Evolutionary conservation across 2,888 invertebrate species (phyloP), one percentile per base, ranked within the genome.

Genomic region (Drosophila histrio): DNA sequence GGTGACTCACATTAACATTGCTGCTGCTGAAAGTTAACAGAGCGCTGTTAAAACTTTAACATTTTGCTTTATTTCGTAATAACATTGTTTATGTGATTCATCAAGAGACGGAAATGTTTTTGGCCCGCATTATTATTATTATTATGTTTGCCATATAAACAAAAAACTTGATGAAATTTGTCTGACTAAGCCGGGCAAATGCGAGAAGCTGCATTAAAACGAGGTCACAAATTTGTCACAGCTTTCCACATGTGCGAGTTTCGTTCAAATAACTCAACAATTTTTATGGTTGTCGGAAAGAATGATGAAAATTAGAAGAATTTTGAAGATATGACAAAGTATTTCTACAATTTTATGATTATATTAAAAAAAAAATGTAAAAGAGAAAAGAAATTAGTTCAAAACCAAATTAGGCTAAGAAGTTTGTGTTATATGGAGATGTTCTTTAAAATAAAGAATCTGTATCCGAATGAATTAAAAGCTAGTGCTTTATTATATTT

Each of bases 1-100:
- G 59, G 32, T 30, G 64, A 63, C 7, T 60, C 67, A 46, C 64
- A 46, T 73, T 73, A 72, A 59, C 77, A 69, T 7, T 5, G 24
- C 46, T 15, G 24, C 46, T 15, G 30, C 56, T 30, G 22, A 54
- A 22, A 24, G 21, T 41, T 66, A 65, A 58, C 78, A 69, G 43
- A 9, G 28, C 47, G 39, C 61, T 80, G 63, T 60, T 64, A 80
- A 65, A 36, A 44, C 49, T 57, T 28, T 39, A 47, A 19, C 43
- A 47, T 60, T 44, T 17, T 19, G 11, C 15, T 26, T 34, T 7
- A 34, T 32, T 41, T 43, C 53, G 58, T 53, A 26, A 71, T 34
- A 44, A 30, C 21, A 22, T 15, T 43, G 19, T 56, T 9, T 36
- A 30, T 50, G 62, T 72, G 76, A 72, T 76, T 72, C 72, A 72